phyloP scores from a whole-genome alignment of 2,888 invertebrate genomes.

The Ectemnius lituratus region DNA sequence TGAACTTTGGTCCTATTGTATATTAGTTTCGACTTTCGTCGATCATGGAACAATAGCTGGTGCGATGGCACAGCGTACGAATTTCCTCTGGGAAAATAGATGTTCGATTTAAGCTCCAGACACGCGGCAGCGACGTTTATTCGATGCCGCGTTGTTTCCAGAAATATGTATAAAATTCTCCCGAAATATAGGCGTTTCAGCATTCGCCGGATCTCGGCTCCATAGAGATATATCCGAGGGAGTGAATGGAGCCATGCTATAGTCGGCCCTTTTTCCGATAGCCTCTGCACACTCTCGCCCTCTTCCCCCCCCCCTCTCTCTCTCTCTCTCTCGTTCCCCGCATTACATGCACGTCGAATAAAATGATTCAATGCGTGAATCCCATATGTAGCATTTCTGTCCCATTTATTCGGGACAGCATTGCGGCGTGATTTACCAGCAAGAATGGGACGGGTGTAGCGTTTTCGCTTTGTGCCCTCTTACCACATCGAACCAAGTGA shows the following conservation, averaged over 20 bases:
- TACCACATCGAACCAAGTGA: slow-evolving; percentile 25
- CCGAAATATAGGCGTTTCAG: slow-evolving; percentile 17
- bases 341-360: slow-evolving; percentile 45
- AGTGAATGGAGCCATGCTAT: not conserved
- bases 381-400: slow-evolving; percentile 53
- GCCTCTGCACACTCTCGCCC: too few relatives aligned
- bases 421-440: slow-evolving; percentile 49
- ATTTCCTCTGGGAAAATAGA: slow-evolving; percentile 5
- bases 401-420: slow-evolving; percentile 52
- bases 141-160: slow-evolving; percentile 42
- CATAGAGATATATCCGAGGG: slow-evolving; percentile 23
- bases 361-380: slow-evolving; percentile 56
- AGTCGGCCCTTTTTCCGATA: slow-evolving; percentile 42
- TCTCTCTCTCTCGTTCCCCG: too few relatives aligned
- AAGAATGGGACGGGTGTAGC: slow-evolving; percentile 8
- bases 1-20: too few relatives aligned
- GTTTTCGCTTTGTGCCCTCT: slow-evolving; percentile 24
- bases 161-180: slow-evolving; percentile 48
- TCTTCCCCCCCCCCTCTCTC: too few relatives aligned
- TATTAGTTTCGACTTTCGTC: too few relatives aligned
- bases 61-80: too few relatives aligned
- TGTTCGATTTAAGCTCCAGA: slow-evolving; percentile 26
- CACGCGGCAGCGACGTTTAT: slow-evolving; percentile 45
- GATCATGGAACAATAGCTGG: too few relatives aligned
- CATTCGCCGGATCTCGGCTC: slow-evolving; percentile 20